Evolutionary conservation across 2,888 invertebrate genomes (phyloP), one percentile per base, ranked within the genome.

Genomic region (Aspidapion aeneum): DNA sequence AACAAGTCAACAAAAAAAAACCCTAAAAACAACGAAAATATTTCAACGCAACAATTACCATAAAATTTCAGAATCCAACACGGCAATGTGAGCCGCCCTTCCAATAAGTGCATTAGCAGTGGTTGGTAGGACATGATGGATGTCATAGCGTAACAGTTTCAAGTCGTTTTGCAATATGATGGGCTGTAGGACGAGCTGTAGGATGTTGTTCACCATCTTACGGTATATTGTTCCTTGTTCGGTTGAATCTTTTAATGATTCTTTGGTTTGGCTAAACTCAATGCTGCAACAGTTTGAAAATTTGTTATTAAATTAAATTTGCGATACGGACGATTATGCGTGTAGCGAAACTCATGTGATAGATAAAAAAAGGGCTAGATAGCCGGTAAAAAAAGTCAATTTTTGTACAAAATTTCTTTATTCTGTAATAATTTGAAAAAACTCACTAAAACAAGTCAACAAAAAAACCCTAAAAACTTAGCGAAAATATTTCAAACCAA

Each of bases 31-130:
- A 90, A 83, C 92, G 89, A 82, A 98, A 98, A 82, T 97, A 98
- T 80, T 96, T 96, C 61, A 96, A 87, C 66, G 94, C 97, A 61
- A 95, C 93, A 64, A 98, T 96, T 62, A 94, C 87, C 75, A 98
- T 87, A 80, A 98, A 61, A 97, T 87, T 82, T 98, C 97, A 12
- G 97, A 98, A 82, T 98, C 98, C 61, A 98, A 86, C 22, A 97
- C 96, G 59, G 98, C 98, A 76, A 98, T 97, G 82, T 98, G 98
- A 12, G 98, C 98, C 12, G 97, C 96, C 72, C 97, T 86, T 68
- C 98, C 97, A 66, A 98, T 96, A 65, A 97, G 85, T 60, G 96
- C 93, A 80, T 97, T 96, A 64, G 97, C 96, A 18, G 94, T 95
- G 77, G 92, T 93, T 2, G 94, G 94, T 68, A 96, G 83, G 19